Base-by-base conservation (phyloP, 2,888 invertebrate genomes). In the Platerodrilus igneus region DNA sequence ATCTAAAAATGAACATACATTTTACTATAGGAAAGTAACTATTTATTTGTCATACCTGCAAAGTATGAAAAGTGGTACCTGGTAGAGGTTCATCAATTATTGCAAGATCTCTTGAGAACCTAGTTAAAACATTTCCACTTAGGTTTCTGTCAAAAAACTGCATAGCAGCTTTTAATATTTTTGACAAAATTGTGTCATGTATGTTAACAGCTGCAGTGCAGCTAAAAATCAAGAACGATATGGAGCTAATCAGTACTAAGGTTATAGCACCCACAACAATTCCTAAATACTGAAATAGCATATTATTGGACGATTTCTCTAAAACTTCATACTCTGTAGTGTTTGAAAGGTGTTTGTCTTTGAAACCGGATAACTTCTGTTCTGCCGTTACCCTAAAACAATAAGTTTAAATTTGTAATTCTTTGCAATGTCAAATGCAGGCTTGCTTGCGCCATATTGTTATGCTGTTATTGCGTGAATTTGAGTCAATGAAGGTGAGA, bases 281-380 rank as follows among this genome's bases (percentile, higher is more conserved):
- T 9, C 47, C 33, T 3, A 57, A 52, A 41, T 62, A 63, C 3
- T 56, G 19, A 16, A 52, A 53, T 22, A 60, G 45, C 13, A 45
- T 14, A 22, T 19, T 34, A 4, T 16, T 13, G 10, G 37, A 34
- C 10, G 28, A 11, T 5, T 21, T 21, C 10, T 31, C 25, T 9
- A 36, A 32, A 10, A 32, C n/a, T 22, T 43, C 29, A 18, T 38
- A 48, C 33, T 41, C 41, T 4, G 39, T 35, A 4, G 43, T 26
- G 10, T 47, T 21, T 2, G 45, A 45, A 6, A 30, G 14, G 19
- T 38, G 33, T 9, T 42, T 45, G 2, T 18, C 13, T 14, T 23
- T 28, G 11, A 30, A 38, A 15, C 19, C 31, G 2, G 37, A 38
- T 9, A 41, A 10, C 19, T 47, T 38, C 9, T 45, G 45, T 38